These are phyloP conservation scores for Stomorhina lunata DNA, from an alignment of 2,888 invertebrate genomes.

Conservation along the genomic window DNA sequence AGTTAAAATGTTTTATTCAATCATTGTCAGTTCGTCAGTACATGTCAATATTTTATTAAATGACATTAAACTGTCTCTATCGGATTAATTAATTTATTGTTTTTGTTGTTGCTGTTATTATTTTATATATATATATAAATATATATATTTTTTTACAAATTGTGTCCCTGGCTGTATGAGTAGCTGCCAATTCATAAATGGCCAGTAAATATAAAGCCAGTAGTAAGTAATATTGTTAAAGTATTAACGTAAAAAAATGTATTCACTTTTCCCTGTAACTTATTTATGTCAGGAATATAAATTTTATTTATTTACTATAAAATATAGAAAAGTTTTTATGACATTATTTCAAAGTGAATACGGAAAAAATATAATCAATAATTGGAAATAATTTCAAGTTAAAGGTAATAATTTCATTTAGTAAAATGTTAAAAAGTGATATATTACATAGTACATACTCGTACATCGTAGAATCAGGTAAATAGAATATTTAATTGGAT, in stretches of 20 bases:
- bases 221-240: conserved; percentile 1
- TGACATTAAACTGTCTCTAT: conserved; percentile 80
- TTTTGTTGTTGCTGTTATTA: conserved; percentile 70
- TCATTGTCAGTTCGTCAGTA: conserved; percentile 74
- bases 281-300: conserved; percentile 31
- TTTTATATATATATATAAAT: conserved; percentile 47
- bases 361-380: conserved; percentile 71
- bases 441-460: neutral
- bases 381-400: conserved; percentile 60
- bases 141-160: too few species aligned
- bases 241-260: conserved; percentile 20
- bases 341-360: conserved; percentile 75
- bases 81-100: conserved; percentile 80
- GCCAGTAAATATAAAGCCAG: conserved; percentile 7
- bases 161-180: too few species aligned
- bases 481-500: too few species aligned
- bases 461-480: too few species aligned
- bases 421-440: neutral
- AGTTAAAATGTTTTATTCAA: conserved; percentile 69
- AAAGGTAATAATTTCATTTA: conserved; percentile 24
- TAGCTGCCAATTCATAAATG: conserved; percentile 36
- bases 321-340: conserved; percentile 66
- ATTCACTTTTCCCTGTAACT: conserved; percentile 26
- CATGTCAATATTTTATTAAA: conserved; percentile 79
- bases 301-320: conserved; percentile 1